phyloP scores from a whole-genome alignment of 2,888 invertebrate species.

The Adineta ricciae region DNA sequence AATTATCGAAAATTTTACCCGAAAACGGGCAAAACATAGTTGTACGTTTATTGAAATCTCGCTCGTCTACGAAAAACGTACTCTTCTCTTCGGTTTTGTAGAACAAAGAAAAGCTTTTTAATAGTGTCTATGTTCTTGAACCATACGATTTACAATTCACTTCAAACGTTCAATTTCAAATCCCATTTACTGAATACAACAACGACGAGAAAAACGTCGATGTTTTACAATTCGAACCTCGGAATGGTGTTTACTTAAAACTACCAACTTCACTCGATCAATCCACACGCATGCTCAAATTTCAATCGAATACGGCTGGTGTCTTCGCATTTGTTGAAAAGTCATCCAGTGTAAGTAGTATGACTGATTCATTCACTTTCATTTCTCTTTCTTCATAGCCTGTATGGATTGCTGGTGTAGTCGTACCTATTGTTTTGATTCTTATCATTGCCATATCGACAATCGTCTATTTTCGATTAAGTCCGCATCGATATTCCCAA shows the following conservation, averaged over 20 bases:
- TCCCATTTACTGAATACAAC: background rate
- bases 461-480: background rate
- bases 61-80: too few relatives aligned
- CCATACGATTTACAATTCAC: background rate
- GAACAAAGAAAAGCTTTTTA: background rate
- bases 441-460: background rate
- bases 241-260: background rate
- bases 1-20: background rate
- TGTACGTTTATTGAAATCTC: background rate
- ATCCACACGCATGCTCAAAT: background rate
- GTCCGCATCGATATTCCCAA: background rate
- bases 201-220: background rate
- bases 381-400: background rate
- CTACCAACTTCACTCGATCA: background rate
- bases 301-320: background rate
- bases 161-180: background rate
- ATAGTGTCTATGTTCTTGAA: background rate
- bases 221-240: slow-evolving; percentile 6
- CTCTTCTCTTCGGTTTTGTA: too few relatives aligned
- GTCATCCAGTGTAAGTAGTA: background rate
- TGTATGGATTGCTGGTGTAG: background rate
- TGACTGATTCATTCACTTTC: background rate
- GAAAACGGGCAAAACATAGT: slow-evolving; percentile 13
- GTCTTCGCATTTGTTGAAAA: background rate
- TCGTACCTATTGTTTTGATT: background rate